Evolutionary conservation across 2,797 vertebrate species (phyloP).

Genomic region (Hippoglossus hippoglossus): DNA sequence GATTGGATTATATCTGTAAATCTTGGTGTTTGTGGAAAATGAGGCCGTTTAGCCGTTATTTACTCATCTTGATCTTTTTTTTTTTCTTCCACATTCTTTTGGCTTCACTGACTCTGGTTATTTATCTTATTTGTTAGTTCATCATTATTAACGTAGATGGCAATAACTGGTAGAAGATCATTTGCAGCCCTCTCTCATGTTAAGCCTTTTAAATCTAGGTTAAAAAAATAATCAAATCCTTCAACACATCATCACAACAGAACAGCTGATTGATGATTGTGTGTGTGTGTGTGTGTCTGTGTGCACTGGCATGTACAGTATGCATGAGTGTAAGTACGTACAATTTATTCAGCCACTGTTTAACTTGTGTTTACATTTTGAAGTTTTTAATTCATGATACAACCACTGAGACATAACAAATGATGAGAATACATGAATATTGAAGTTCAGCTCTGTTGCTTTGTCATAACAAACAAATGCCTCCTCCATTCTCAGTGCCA

Average conservation of each 20-base stretch:
- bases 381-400: background rate
- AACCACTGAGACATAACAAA: background rate
- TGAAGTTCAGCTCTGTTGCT: background rate
- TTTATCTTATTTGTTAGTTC: background rate
- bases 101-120: background rate
- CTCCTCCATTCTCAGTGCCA: background rate
- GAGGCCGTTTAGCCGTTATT: slow-evolving; percentile 5
- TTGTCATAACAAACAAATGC: background rate
- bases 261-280: background rate
- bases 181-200: background rate
- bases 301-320: background rate
- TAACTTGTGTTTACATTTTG: background rate
- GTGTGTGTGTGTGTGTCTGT: background rate
- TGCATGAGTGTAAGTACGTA: background rate
- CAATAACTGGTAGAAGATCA: background rate
- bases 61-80: background rate
- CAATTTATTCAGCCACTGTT: background rate
- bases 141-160: background rate
- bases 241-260: background rate
- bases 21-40: slow-evolving; percentile 16
- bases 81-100: background rate
- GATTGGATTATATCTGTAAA: slow-evolving; percentile 27
- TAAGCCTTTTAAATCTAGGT: background rate
- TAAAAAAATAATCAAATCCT: background rate
- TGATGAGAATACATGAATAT: slow-evolving; percentile 9